Evolutionary conservation across 2,888 invertebrate genomes (phyloP).

Genomic region (Andrena haemorrhoa): DNA sequence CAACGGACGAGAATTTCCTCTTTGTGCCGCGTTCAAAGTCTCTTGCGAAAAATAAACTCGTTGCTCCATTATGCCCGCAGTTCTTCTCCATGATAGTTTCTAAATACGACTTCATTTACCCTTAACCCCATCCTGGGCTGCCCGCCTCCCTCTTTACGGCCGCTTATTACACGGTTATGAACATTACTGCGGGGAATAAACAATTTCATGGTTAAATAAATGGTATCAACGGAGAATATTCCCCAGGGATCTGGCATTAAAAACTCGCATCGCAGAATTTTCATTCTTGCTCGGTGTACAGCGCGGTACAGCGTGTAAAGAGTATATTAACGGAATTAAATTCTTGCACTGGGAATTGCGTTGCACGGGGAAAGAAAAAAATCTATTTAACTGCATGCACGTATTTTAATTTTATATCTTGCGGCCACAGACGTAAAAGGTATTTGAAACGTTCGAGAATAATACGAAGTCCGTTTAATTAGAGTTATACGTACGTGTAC

Average conservation of each 20-base stretch:
- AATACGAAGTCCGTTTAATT: constrained; percentile 39
- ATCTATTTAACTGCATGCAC: constrained; percentile 27
- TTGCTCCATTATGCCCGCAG: constrained; percentile 24
- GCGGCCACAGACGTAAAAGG: constrained; percentile 2
- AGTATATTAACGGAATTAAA: constrained; percentile 50
- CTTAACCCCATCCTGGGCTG: constrained; percentile 8
- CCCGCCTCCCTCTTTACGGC: neutral
- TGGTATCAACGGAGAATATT: constrained; percentile 25
- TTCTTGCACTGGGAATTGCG: constrained; percentile 34
- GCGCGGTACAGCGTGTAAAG: constrained; percentile 13
- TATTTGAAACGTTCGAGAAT: constrained; percentile 22
- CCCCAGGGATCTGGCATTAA: constrained; percentile 26
- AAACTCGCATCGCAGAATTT: constrained; percentile 24
- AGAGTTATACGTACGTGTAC: constrained; percentile 2
- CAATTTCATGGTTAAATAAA: constrained; percentile 38
- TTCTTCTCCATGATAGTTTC: constrained; percentile 34
- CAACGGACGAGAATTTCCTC: constrained; percentile 50
- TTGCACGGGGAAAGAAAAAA: constrained; percentile 31
- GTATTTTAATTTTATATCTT: constrained; percentile 28
- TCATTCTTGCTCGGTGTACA: neutral
- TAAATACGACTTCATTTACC: constrained; percentile 46
- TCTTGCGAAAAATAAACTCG: constrained; percentile 49
- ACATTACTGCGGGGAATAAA: constrained; percentile 36
- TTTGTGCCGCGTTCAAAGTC: constrained; percentile 45
- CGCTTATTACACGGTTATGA: constrained; percentile 37